phyloP scores from a whole-genome alignment of 2,797 vertebrate species.

The Sebastes minor region DNA sequence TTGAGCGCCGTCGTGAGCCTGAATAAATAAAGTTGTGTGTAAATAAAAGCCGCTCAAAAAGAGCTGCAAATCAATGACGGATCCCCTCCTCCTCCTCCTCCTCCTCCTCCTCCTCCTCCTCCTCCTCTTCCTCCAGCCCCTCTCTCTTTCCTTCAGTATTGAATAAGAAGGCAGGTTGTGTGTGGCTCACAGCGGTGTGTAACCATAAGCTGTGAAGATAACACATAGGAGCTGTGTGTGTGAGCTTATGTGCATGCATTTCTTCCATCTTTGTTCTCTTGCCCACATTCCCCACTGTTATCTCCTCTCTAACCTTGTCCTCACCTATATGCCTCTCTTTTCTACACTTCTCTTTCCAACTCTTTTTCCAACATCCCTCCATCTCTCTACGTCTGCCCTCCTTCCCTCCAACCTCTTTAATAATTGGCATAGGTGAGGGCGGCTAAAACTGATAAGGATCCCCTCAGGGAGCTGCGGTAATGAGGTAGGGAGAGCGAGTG shows the following conservation, averaged over 20 bases:
- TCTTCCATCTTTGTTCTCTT: constrained; percentile 10
- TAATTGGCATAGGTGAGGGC: constrained; percentile 5
- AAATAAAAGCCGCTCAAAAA: constrained; percentile 70
- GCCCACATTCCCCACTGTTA: neutral
- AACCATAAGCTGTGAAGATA: constrained; percentile 9
- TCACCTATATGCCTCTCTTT: neutral
- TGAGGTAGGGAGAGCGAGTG: constrained; percentile 15
- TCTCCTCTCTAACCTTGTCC: neutral
- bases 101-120: too few species aligned
- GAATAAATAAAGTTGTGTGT: constrained; percentile 72
- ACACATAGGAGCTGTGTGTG: neutral
- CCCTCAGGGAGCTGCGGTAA: constrained; percentile 41
- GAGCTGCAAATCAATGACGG: constrained; percentile 57
- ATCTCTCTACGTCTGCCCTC: neutral
- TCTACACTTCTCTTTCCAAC: neutral
- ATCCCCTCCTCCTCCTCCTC: neutral
- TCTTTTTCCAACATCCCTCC: neutral
- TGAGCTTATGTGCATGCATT: constrained; percentile 26
- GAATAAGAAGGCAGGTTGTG: neutral
- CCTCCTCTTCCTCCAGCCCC: neutral
- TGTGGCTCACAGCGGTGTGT: neutral
- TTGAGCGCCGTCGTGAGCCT: constrained; percentile 41
- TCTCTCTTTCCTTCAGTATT: neutral
- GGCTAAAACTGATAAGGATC: constrained; percentile 43
- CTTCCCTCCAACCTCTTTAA: neutral